phyloP scores from a whole-genome alignment of 2,113 vertebrate species.

The Myotis brandtii region DNA sequence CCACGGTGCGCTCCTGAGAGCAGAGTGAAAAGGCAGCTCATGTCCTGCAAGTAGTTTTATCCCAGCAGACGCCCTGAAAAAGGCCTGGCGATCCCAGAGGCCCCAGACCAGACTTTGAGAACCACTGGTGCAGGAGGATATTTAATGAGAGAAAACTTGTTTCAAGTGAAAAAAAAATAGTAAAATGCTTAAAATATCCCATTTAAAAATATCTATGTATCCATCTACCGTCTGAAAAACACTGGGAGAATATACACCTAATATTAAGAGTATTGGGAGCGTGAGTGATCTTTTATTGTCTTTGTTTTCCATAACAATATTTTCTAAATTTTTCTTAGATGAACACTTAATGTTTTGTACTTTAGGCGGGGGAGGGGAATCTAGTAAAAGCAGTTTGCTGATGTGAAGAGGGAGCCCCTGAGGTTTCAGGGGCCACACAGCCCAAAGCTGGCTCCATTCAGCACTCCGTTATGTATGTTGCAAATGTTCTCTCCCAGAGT shows the following conservation, averaged over 20 bases:
- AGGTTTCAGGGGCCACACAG: background rate
- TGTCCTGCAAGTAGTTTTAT: background rate
- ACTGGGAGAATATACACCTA: background rate
- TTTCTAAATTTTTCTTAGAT: background rate
- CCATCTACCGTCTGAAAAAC: background rate
- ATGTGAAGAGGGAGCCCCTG: background rate
- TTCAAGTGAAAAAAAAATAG: background rate
- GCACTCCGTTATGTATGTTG: no score
- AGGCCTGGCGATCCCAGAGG: background rate
- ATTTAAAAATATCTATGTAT: background rate
- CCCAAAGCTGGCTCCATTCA: background rate
- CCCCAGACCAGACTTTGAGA: background rate
- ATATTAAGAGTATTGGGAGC: background rate
- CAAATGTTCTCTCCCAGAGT: background rate
- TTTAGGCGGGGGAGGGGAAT: background rate
- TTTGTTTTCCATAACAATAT: background rate
- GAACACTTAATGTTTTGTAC: background rate
- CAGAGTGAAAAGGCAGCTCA: background rate
- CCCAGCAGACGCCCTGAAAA: background rate
- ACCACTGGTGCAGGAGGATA: background rate
- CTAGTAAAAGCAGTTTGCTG: background rate
- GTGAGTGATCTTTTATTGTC: background rate
- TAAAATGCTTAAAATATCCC: background rate
- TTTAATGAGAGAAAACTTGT: conserved; percentile 12
- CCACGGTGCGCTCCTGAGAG: background rate